phyloP scores from a whole-genome alignment of 2,113 vertebrate species.

The Melanerpes formicivorus region DNA sequence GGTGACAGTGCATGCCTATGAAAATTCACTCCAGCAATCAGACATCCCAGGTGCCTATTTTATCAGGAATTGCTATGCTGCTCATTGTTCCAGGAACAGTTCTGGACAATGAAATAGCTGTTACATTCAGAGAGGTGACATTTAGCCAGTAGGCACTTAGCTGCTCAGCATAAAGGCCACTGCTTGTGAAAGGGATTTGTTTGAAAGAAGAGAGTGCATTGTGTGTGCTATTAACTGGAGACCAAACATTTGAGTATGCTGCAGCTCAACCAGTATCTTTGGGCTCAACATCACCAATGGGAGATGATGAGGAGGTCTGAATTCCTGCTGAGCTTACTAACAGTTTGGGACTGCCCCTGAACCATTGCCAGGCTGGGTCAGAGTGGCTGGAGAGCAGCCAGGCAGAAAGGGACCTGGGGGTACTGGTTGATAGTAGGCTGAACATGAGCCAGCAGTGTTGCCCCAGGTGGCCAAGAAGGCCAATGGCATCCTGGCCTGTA shows the following conservation, averaged over 20 bases:
- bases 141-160: constrained; percentile 10
- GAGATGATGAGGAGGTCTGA: neutral
- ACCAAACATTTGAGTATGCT: neutral
- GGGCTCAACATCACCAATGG: neutral
- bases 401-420: no score
- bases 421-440: no score
- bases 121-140: neutral
- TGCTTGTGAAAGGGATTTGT: neutral
- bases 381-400: no score
- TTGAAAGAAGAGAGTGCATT: neutral
- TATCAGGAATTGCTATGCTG: constrained; percentile 21
- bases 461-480: no score
- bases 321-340: neutral
- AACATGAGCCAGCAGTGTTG: no score
- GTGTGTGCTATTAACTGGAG: neutral
- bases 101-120: constrained; percentile 31
- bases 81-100: constrained; percentile 30
- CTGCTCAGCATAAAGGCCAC: neutral
- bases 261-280: neutral
- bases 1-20: neutral
- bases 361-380: neutral
- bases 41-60: constrained; percentile 35
- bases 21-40: constrained; percentile 24
- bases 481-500: no score
- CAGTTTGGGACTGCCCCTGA: neutral